Percentiles rank a stretch among this genome's conserved stretches.
Conservation (phyloP, 2,113 vertebrate genomes). For the Heterotilapia buettikoferi region DNA sequence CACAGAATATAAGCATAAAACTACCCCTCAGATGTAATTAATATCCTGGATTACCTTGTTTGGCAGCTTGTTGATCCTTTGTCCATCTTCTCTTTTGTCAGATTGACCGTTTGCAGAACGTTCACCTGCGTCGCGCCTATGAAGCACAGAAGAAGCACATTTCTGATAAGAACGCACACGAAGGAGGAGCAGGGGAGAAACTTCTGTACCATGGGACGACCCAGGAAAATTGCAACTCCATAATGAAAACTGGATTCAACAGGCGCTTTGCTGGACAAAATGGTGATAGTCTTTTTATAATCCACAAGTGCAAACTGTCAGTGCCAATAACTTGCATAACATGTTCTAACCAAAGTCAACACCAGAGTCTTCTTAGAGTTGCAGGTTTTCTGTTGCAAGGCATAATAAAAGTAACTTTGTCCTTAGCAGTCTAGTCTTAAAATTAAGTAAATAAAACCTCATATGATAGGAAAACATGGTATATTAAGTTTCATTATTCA, state of each 20-base stretch:
- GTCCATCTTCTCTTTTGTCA: neutral
- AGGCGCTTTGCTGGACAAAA: slow-evolving; percentile 61
- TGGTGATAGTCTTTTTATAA: slow-evolving; percentile 24
- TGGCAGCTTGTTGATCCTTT: neutral
- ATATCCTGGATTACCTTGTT: neutral
- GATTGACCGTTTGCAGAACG: slow-evolving; percentile 51
- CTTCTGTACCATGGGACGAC: slow-evolving; percentile 52
- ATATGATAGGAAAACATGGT: neutral
- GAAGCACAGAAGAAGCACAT: slow-evolving; percentile 18
- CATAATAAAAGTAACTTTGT: neutral
- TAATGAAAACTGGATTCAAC: slow-evolving; percentile 54
- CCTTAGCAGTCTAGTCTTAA: neutral
- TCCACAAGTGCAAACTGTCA: neutral
- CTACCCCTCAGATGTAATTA: neutral
- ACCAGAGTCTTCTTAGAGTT: neutral
- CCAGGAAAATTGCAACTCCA: neutral
- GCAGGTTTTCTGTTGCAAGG: neutral
- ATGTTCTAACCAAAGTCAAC: neutral
- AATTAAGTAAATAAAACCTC: neutral
- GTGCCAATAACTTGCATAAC: neutral
- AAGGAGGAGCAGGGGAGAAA: neutral
- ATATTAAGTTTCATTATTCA: neutral
- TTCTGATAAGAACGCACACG: neutral
- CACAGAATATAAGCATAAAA: neutral
- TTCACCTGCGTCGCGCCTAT: slow-evolving; percentile 16